These are phyloP conservation scores for Neofelis nebulosa DNA, from an alignment of 2,113 vertebrate genomes.

Conservation along the genomic window DNA sequence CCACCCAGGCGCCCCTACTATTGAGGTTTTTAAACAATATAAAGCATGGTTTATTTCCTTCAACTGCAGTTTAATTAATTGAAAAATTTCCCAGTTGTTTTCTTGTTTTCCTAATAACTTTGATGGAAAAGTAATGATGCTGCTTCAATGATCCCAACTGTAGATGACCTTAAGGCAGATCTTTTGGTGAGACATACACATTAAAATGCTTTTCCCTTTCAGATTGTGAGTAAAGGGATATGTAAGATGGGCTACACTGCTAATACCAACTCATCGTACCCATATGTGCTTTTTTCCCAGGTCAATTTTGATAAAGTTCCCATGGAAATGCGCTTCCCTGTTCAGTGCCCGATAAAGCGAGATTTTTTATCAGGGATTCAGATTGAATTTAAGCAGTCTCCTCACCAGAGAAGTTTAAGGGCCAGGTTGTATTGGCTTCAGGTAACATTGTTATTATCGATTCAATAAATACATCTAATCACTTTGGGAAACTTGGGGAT, in stretches of 20 bases:
- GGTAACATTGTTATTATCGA: slow-evolving; percentile 82
- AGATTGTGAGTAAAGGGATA: background rate
- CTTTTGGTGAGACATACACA: background rate
- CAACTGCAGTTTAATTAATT: background rate
- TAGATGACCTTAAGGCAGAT: background rate
- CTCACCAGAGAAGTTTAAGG: slow-evolving; percentile 94
- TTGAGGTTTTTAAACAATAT: background rate
- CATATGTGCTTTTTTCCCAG: slow-evolving; percentile 78
- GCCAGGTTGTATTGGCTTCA: slow-evolving; percentile 96
- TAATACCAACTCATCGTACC: background rate
- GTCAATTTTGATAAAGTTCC: slow-evolving; percentile 90
- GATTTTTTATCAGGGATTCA: slow-evolving; percentile 96
- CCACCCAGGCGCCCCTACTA: background rate
- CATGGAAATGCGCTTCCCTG: slow-evolving; percentile 94
- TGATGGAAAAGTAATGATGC: background rate
- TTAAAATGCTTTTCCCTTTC: background rate
- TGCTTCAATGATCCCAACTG: background rate
- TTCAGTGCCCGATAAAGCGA: slow-evolving; percentile 89
- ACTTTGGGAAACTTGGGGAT: background rate
- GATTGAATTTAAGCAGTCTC: slow-evolving; percentile 95
- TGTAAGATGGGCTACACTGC: background rate
- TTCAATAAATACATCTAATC: background rate
- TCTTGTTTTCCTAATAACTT: background rate
- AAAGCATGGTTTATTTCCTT: background rate
- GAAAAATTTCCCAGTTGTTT: background rate